phyloP scores from a whole-genome alignment of 2,113 vertebrate species.

The Megalops atlanticus region DNA sequence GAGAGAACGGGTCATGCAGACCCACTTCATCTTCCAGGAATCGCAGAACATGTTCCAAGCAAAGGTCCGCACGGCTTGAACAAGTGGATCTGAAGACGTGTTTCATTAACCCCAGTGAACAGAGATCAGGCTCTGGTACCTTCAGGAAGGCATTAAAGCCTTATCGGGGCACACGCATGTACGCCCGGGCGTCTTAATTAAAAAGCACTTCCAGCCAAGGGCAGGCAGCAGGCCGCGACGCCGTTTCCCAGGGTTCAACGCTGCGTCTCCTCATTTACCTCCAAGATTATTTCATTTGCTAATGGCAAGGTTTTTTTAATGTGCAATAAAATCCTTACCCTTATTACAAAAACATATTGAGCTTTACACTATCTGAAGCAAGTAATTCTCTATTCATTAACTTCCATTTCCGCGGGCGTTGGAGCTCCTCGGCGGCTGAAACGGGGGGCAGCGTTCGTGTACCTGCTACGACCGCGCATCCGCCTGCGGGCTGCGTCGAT shows the following conservation, averaged over 20 bases:
- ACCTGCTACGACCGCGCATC: background rate
- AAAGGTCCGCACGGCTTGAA: background rate
- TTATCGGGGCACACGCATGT: constrained; percentile 1
- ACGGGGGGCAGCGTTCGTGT: background rate
- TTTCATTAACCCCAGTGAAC: background rate
- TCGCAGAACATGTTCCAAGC: background rate
- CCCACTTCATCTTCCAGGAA: background rate
- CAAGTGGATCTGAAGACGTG: background rate
- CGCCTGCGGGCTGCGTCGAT: background rate
- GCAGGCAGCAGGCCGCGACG: background rate
- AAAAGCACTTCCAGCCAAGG: background rate
- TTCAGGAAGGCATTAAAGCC: background rate
- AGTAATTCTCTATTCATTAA: constrained; percentile 31
- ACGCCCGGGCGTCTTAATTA: constrained; percentile 13
- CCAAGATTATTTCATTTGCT: constrained; percentile 23
- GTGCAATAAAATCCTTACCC: constrained; percentile 29
- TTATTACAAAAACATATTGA: constrained; percentile 31
- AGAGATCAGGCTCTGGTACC: background rate
- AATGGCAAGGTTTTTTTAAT: constrained; percentile 31
- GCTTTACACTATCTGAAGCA: constrained; percentile 26
- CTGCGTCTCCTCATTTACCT: background rate
- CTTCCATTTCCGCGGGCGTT: constrained; percentile 17
- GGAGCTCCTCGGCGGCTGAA: background rate
- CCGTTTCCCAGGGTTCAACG: background rate
- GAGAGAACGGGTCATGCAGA: background rate